These are phyloP conservation scores for Calypte anna DNA, from an alignment of 2,113 vertebrate species.

Conservation along the genomic window DNA sequence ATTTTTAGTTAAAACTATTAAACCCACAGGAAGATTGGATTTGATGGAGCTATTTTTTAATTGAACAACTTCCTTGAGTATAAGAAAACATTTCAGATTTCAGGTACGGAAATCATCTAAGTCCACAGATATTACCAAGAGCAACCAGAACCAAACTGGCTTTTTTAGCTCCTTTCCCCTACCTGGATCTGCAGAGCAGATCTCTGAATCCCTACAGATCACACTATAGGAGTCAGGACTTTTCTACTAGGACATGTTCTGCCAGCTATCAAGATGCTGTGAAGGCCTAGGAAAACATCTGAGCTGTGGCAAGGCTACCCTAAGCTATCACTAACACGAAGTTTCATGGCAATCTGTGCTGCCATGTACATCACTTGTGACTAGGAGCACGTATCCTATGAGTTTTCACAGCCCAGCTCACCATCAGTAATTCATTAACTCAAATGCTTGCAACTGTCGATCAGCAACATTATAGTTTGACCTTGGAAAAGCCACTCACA, in stretches of 20 bases:
- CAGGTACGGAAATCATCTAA: conserved; percentile 1
- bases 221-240: neutral
- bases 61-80: neutral
- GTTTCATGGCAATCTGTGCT: neutral
- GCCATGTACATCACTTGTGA: neutral
- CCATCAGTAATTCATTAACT: conserved; percentile 45
- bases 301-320: neutral
- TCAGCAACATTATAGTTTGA: neutral
- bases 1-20: conserved; percentile 2
- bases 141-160: neutral
- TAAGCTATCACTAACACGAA: neutral
- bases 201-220: neutral
- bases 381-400: neutral
- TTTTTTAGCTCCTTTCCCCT: neutral
- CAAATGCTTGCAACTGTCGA: neutral
- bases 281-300: neutral
- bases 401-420: conserved; percentile 28
- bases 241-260: neutral
- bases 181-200: neutral
- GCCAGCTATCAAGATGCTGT: neutral
- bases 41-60: neutral
- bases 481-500: conserved; percentile 42
- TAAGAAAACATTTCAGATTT: neutral
- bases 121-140: neutral
- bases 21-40: neutral